Evolutionary conservation across 2,888 invertebrate species (phyloP), one percentile per base, ranked within the genome.

Genomic region (Himalopsyche kuldschensis): DNA sequence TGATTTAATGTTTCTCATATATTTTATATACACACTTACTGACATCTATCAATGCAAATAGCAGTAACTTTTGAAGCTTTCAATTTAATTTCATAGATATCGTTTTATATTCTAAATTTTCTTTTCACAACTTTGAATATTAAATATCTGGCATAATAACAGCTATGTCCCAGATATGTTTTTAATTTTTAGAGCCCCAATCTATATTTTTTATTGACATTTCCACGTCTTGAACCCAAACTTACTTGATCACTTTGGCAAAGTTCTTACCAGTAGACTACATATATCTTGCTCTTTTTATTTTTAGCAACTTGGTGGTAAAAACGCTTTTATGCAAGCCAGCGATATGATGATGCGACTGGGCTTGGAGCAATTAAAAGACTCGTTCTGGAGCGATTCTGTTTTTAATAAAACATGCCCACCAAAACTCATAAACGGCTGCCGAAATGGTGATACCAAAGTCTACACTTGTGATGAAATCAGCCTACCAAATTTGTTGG

Each of bases 381-480:
- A 89, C 15, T 88, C 90, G 83, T 91, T 92, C 87, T 91, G 92
- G 89, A 86, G 89, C 3, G 90, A 91, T 82, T 93, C 93, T 10
- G 87, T 90, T 20, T 93, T 91, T 87, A 90, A 92, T 87, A 89
- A 90, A 79, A 90, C 91, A 27, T 90, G 91, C 84, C 90, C 93
- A 77, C 88, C 91, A 1, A 87, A 89, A 20, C 85, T 93, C n/a
- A 89, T 93, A 1, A 91, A 92, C 87, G 92, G 90, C 89, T 93
- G 93, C 85, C 89, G 90, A 82, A 89, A 90, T 0, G 91, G 87
- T 63, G 87, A 91, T 84, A 88, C 92, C 31, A 90, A 89, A 89
- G 90, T 90, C 17, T 88, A 89, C 41, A 91, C 93, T 0, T 94
- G 93, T 87, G 91, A 92, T 87, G 91, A 92, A 83, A 90, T 92